Evolutionary conservation across 2,113 vertebrate species (phyloP).

Genomic region (Microtus montanus): DNA sequence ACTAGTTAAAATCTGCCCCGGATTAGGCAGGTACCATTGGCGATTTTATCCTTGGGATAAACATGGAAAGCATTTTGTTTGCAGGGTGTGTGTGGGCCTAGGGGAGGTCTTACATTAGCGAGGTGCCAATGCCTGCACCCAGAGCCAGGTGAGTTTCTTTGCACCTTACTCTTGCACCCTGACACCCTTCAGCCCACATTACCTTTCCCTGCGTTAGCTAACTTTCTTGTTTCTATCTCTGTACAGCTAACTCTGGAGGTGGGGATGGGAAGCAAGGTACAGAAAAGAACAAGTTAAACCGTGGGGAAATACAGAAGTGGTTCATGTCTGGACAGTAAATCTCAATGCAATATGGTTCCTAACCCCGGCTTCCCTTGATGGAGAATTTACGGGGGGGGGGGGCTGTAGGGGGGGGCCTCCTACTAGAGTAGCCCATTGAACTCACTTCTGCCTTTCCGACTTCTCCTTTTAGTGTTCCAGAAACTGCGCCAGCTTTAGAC

Average conservation of each 20-base stretch:
- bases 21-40: background rate
- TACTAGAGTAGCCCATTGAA: background rate
- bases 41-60: background rate
- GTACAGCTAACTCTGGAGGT: background rate
- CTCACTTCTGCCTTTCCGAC: slow-evolving; percentile 59
- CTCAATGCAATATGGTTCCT: background rate
- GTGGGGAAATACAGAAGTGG: background rate
- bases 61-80: background rate
- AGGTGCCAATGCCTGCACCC: background rate
- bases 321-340: background rate
- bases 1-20: background rate
- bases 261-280: background rate
- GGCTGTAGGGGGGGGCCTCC: background rate
- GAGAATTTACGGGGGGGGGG: background rate
- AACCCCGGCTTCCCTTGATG: background rate
- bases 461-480: slow-evolving; percentile 37
- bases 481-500: background rate
- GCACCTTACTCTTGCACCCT: background rate
- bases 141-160: background rate
- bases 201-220: background rate
- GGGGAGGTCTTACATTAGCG: background rate
- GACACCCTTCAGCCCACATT: background rate
- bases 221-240: slow-evolving; percentile 2
- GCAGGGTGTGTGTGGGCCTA: background rate
- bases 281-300: background rate